Evolutionary conservation across 2,113 vertebrate genomes (phyloP).

Genomic region (human): GRCh38 chr16:15796501-15797000

Average conservation of each 20-base stretch:
- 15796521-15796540: not conserved
- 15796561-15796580: not conserved
- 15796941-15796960: not conserved
- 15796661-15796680: no score
- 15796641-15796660: not conserved
- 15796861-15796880: not conserved
- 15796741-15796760: not conserved
- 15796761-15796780: not conserved
- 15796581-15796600: not conserved
- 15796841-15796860: not conserved
- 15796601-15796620: not conserved
- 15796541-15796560: not conserved
- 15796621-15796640: not conserved
- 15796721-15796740: not conserved
- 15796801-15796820: not conserved
- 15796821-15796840: not conserved
- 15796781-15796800: not conserved
- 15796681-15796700: not conserved
- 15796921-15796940: accelerated
- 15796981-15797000: not conserved
- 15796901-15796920: accelerated
- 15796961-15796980: not conserved
- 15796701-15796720: not conserved
- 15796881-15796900: not conserved
- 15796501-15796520: no score